Evolutionary conservation across 2,113 vertebrate genomes (phyloP), one percentile per base, ranked within the genome.

Genomic region (Tetraodon nigroviridis): DNA sequence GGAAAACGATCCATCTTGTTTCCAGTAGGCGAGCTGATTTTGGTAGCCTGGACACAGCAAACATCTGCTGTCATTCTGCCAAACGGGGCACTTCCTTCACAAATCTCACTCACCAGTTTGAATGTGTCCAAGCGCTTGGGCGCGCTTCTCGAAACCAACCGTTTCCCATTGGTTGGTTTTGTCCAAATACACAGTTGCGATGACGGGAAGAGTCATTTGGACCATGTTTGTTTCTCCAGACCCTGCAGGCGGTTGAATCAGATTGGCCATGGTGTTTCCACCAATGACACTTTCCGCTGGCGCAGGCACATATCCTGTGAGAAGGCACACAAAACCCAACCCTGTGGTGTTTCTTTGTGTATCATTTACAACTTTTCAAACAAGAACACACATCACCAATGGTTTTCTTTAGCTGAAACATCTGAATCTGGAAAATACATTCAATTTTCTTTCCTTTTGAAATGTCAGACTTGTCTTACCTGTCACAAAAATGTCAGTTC

Each of bases 221-320:
- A 61, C 63, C 75, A 92, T 85, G 2, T 84, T 91, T 74, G 89
- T 87, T 59, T 91, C 88, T 0, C 87, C 88, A 41, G 81, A 85
- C 4, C 91, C 88, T 0, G 0, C 0, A 0, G 91, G 91, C 62
- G 81, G 56, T 0, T 0, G 0, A 18, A 91, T 83, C n/a, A 90
- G 51, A 7, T 4, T 19, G 1, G n/a, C 29, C 17, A 78, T 61
- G 7, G 82, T 64, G 0, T 3, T 21, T 1, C 86, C 84, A 15
- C 62, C 80, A 59, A 92, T 79, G 37, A 60, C 82, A 1, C 78
- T 77, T 15, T 85, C 59, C 48, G 87, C 56, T 19, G 75, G 20
- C 2, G 12, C 37, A 1, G 70, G 6, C 29, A 67, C 46, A 54
- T 71, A 63, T 69, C 59, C 79, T 82, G 58, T 5, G 58, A 2